Base-by-base conservation (phyloP, 1,140 invertebrate species). In the Stegodyphus dumicola region DNA sequence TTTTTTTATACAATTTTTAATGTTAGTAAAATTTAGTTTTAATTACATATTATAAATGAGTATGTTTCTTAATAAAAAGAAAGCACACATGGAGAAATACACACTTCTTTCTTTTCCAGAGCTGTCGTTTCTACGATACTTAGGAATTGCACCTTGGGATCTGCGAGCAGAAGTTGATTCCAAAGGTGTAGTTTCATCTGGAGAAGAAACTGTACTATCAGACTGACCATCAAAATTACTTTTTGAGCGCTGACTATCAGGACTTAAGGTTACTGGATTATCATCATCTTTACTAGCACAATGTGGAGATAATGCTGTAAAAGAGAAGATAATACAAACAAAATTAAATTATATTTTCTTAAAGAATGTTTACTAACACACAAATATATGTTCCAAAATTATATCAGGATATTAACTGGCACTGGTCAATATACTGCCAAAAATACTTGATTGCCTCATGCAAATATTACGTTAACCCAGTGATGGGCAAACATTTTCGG, bases 211-310 rank as follows among this genome's bases (percentile, higher is more conserved):
- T 17, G 87, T 87, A 54, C 87, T 87, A 66, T 87, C 87, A 67
- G 86, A 87, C 17, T 83, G 54, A 51, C 86, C 73, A 77, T 87
- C 86, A 87, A 88, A 90, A 86, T 91, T 90, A 51, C 88, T 89
- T 88, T 88, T 88, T 9, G 65, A 85, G 6, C 53, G 17, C 15
- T 85, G 81, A 77, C 81, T 85, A 13, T 85, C 81, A 10, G 81
- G 18, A n/a, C 81, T 85, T 51, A 83, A 53, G 33, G 33, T 48
- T 13, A 53, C 71, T 54, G 74, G 51, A 77, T 33, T 54, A 17
- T 85, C 52, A 56, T 74, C 71, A 53, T 74, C 81, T 75, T 75
- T 75, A 56, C 49, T 83, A 5, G 15, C 7, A 76, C 65, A 85
- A 13, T 56, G 54, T 13, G 73, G 48, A 49, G 81, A 33, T 49